These are phyloP conservation scores for Albula goreensis DNA, from an alignment of 2,113 vertebrate species.

Conservation along the genomic window DNA sequence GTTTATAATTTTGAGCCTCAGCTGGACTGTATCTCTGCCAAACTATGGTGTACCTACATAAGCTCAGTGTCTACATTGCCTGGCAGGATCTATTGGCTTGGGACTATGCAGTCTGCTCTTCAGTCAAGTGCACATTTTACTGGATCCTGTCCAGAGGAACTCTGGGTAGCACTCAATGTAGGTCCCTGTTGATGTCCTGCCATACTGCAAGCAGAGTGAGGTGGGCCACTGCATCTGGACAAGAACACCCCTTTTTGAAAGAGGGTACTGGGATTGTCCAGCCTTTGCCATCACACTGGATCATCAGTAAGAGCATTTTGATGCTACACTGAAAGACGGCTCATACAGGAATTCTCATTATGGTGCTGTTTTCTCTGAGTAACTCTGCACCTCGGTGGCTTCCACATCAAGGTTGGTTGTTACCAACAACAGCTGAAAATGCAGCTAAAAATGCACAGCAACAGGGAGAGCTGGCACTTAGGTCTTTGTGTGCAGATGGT, in stretches of 20 bases:
- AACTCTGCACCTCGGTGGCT: background rate
- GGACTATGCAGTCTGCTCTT: background rate
- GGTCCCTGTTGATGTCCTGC: background rate
- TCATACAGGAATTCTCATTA: background rate
- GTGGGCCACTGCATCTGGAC: no score
- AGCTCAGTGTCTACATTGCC: background rate
- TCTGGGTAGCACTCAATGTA: no score
- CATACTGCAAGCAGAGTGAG: no score
- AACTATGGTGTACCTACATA: background rate
- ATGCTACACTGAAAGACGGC: background rate
- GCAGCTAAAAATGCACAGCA: background rate
- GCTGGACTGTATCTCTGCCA: background rate
- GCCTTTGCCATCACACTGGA: background rate
- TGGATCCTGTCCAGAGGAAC: background rate
- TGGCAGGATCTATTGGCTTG: background rate
- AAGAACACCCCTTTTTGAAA: background rate
- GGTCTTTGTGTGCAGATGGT: slow-evolving; percentile 21
- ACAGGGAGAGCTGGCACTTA: slow-evolving; percentile 13
- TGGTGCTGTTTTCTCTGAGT: background rate
- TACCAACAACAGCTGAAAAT: background rate
- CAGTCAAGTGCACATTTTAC: background rate
- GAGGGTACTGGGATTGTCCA: background rate
- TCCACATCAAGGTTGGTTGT: background rate
- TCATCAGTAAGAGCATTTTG: background rate
- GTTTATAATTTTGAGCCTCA: background rate